Evolutionary conservation across 2,888 invertebrate species (phyloP).

Genomic region (Macrophya alboannulata): DNA sequence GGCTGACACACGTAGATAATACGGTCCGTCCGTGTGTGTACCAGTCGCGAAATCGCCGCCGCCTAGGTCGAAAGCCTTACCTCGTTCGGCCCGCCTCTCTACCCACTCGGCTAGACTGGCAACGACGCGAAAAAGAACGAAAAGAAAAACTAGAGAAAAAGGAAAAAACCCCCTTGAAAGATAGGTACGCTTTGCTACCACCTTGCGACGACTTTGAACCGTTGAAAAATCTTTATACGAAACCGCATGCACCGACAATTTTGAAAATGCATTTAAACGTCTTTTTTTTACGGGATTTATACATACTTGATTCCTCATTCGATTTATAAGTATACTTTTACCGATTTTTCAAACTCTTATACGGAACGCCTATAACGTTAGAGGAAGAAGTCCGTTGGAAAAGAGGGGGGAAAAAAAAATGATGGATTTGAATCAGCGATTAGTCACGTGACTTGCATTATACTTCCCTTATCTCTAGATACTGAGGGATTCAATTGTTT

Average conservation of each 20-base stretch:
- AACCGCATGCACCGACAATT: neutral
- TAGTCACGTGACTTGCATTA: slow-evolving; percentile 34
- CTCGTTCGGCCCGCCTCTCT: slow-evolving; percentile 12
- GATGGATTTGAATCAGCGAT: slow-evolving; percentile 19
- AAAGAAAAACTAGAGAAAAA: neutral
- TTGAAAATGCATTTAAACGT: neutral
- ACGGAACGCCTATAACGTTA: neutral
- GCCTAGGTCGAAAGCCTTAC: slow-evolving; percentile 53
- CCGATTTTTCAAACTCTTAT: neutral
- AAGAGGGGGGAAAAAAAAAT: neutral
- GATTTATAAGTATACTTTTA: neutral
- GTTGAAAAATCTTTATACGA: neutral
- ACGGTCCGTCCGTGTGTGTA: slow-evolving; percentile 29
- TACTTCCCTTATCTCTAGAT: neutral
- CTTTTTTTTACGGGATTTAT: neutral
- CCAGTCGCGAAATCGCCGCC: slow-evolving; percentile 54
- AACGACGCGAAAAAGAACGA: neutral
- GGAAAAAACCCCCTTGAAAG: neutral
- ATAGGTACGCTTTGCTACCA: neutral
- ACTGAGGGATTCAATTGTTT: slow-evolving; percentile 14
- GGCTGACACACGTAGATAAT: slow-evolving; percentile 33
- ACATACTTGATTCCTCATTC: neutral
- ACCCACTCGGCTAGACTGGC: slow-evolving; percentile 33
- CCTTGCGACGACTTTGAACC: slow-evolving; percentile 24
- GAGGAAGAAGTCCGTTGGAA: neutral